phyloP scores from a whole-genome alignment of 2,888 invertebrate species.

The Acleris emargana region DNA sequence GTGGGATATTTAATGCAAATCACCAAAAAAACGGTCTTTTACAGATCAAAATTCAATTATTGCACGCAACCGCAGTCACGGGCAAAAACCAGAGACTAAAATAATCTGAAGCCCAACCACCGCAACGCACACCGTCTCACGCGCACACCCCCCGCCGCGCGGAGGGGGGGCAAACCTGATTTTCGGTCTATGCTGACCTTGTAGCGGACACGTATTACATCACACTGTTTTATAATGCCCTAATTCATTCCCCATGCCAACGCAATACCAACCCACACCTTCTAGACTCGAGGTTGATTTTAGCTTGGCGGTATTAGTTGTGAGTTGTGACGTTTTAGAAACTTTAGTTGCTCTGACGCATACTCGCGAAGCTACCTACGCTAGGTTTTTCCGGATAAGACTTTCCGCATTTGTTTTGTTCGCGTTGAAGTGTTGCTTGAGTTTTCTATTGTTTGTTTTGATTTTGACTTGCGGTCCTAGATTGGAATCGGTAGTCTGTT shows the following conservation, averaged over 20 bases:
- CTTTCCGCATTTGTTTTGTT: slow-evolving; percentile 71
- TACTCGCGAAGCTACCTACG: slow-evolving; percentile 64
- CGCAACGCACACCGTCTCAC: slow-evolving; percentile 47
- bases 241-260: slow-evolving; percentile 49
- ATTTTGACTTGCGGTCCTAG: slow-evolving; percentile 35
- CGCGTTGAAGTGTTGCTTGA: slow-evolving; percentile 42
- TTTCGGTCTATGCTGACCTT: slow-evolving; percentile 83
- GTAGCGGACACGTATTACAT: slow-evolving; percentile 76
- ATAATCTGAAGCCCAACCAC: slow-evolving; percentile 35
- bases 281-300: slow-evolving; percentile 36
- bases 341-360: slow-evolving; percentile 57
- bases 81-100: not conserved
- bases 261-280: slow-evolving; percentile 39
- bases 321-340: slow-evolving; percentile 45
- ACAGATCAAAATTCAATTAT: no score
- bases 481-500: slow-evolving; percentile 16
- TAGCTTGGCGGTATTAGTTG: slow-evolving; percentile 17
- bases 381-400: slow-evolving; percentile 76
- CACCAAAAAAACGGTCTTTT: no score
- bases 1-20: no score
- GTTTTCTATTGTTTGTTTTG: slow-evolving; percentile 47
- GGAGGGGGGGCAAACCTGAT: slow-evolving; percentile 72
- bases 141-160: slow-evolving; percentile 50
- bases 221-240: slow-evolving; percentile 72
- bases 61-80: no score